Base-by-base conservation (phyloP, 2,888 invertebrate species). In the Sphaeridia pumilis region DNA sequence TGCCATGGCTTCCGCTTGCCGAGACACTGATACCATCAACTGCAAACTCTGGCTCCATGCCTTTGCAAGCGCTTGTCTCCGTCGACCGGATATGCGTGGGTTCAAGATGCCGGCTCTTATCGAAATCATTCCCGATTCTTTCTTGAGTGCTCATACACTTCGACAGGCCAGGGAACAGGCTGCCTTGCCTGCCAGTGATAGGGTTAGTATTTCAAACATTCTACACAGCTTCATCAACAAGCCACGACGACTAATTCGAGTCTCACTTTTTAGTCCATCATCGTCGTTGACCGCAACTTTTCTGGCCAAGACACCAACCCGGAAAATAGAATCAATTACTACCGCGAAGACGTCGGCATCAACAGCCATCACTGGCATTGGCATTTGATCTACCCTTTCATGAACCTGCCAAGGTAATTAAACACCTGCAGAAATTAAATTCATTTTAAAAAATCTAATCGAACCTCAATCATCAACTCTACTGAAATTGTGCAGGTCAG, bases 351-450 rank as follows among this genome's bases (percentile, higher is more conserved):
- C 38, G 36, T 50, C 27, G 56, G 86, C 59, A 75, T 88, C 64
- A 88, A 88, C 72, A 79, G 86, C 47, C 88, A 88, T 69, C 88
- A 89, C 69, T 89, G 88, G 87, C 87, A 88, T 68, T 88, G 87
- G 88, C 88, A 89, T 70, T 75, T 88, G 61, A 87, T 88, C 2
- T 88, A 87, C 69, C 87, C 87, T 0, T 82, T 82, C 69, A n/a
- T n/a, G n/a, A 81, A 82, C 61, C 67, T 63, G 0, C 78, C 81
- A 0, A 71, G 12, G 38, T 38, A 38, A 12, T 7, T 5, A 10
- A 14, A 31, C 31, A 31, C 31, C 7, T 14, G 31, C 31, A 7
- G 31, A 31, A 7, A 10, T 7, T 31, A 31, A 10, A 31, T 10
- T 10, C 31, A 14, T 31, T 31, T 31, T 31, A 7, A 7, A 7